Evolutionary conservation across 2,888 invertebrate genomes (phyloP), one percentile per base, ranked within the genome.

Genomic region (Celastrina argiolus): DNA sequence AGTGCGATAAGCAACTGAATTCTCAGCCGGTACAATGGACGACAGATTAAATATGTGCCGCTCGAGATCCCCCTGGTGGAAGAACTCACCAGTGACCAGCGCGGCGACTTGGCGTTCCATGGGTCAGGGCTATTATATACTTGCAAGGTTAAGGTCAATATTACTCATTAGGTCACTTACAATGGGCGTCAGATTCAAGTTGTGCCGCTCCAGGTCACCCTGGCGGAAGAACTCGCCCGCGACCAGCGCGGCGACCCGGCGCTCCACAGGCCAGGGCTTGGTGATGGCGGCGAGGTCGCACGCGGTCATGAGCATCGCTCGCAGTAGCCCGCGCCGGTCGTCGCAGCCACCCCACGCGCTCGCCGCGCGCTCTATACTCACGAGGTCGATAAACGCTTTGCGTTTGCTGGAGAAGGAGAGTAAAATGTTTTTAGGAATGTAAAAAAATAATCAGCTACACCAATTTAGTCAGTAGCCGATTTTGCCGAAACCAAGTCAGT

Each of bases 291-390:
- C 97, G 73, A 98, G 92, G 92, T 98, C 98, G 86, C 97, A 98
- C 45, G 97, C 97, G 31, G 98, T 98, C 98, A 98, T 98, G 82
- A 97, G 92, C 97, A 98, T 98, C 12, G 96, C 97, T 34, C 97
- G 93, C 65, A 97, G 88, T 68, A 98, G 88, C 65, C 96, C 96
- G 66, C 97, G 93, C 72, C 97, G 94, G 72, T 95, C 95, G 69
- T 95, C 95, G 73, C 93, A 92, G 68, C 92, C 93, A 94, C 97
- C 97, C 88, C 92, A 91, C 67, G 93, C 92, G 3, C 80, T 74
- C 64, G 81, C 84, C 2, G 70, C 71, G 1, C 85, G 78, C 63
- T 92, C 92, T 0, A 74, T 72, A 69, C 88, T 83, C 6, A 96
- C 94, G 72, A 96, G 84, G 71, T 93, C 92, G 82, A 98, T 94